A percentile compares a stretch with the other conserved stretches of the same genome.
phyloP scores from a whole-genome alignment of 2,888 invertebrate genomes.

The Drosophila melanocephala region DNA sequence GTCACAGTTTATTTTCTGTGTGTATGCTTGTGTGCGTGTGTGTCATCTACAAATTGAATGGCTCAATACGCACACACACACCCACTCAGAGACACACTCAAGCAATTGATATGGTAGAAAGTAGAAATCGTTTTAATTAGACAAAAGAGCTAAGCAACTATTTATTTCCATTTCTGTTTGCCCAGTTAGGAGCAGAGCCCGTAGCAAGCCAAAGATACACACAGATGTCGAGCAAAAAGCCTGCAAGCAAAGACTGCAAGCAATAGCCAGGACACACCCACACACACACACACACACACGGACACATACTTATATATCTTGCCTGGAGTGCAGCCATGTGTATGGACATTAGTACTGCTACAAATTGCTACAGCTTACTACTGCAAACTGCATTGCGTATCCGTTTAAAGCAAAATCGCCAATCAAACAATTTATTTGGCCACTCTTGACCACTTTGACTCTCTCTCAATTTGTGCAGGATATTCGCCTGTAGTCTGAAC shows the following conservation, averaged over 20 bases:
- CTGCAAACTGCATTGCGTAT: conserved; percentile 43
- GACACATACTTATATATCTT: background rate
- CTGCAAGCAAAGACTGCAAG: conserved; percentile 31
- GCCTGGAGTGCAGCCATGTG: conserved; percentile 7
- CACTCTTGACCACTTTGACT: background rate
- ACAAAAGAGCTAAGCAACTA: conserved; percentile 77
- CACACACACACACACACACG: background rate
- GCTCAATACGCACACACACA: conserved; percentile 1
- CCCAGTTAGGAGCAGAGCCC: conserved; percentile 33
- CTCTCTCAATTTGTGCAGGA: conserved; percentile 9
- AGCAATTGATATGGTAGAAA: conserved; percentile 7
- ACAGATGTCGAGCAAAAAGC: conserved; percentile 24
- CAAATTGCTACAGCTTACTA: conserved; percentile 10
- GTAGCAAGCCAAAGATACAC: conserved; percentile 34
- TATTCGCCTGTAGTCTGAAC: conserved; percentile 12
- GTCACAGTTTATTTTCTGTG: conserved; percentile 10
- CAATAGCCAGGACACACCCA: conserved; percentile 17
- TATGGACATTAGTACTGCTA: conserved; percentile 36
- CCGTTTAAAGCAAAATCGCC: conserved; percentile 64
- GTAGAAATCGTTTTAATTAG: conserved; percentile 72
- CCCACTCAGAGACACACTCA: background rate
- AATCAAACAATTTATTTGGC: conserved; percentile 56
- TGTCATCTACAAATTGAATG: conserved; percentile 69
- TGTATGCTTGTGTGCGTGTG: conserved; percentile 28
- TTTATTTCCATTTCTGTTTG: conserved; percentile 72